Evolutionary conservation across 2,888 invertebrate species (phyloP), one percentile per base, ranked within the genome.

Genomic region (Hanleya hanleyi): DNA sequence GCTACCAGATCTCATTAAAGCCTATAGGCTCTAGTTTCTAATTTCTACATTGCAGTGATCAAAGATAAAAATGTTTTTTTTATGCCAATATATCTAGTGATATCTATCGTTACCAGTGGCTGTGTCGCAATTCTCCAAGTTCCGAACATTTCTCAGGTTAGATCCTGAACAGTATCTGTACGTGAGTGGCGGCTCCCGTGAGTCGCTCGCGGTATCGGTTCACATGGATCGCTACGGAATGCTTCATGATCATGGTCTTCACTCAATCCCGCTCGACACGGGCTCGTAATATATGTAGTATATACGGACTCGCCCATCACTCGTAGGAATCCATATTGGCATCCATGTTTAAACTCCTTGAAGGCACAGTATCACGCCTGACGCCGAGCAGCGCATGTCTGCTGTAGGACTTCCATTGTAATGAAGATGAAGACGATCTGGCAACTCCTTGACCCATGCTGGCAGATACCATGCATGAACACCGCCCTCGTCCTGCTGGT

Each of bases 311-410:
- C 89, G 73, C 74, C 89, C 32, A 81, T 88, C 47, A 82, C 89
- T 22, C 83, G 87, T 51, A 83, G 86, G 70, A 80, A 87, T 36
- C 82, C 86, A 67, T 89, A 90, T 70, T 78, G 82, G 32, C 79
- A 91, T 91, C 75, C 80, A 84, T 18, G 87, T 90, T 64, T 90
- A 91, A 71, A 87, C 88, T 15, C 86, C 87, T 2, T 88, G 90
- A n/a, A n/a, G n/a, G n/a, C n/a, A n/a, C n/a, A n/a, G n/a, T n/a
- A n/a, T n/a, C n/a, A n/a, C n/a, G n/a, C n/a, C n/a, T n/a, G n/a
- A n/a, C n/a, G n/a, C n/a, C n/a, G n/a, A n/a, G n/a, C n/a, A n/a
- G n/a, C n/a, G n/a, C n/a, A n/a, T n/a, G n/a, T n/a, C n/a, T n/a
- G n/a, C n/a, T n/a, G n/a, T n/a, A n/a, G n/a, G n/a, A n/a, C n/a